Conservation (phyloP, 1,140 invertebrate species). For the Cardiocondyla obscurior region DNA sequence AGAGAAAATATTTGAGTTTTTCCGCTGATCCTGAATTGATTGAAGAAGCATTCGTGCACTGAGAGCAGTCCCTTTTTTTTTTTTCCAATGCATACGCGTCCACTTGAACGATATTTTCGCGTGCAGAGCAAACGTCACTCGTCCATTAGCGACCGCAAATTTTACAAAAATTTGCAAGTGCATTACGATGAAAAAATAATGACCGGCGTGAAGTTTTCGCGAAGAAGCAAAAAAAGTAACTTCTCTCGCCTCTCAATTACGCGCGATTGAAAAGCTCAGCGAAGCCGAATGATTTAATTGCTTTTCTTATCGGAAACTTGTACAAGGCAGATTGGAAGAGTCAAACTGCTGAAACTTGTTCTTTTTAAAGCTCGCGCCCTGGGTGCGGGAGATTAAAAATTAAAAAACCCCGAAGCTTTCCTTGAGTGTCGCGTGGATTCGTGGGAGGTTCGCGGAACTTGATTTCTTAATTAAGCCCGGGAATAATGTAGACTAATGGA, state of each 20-base stretch:
- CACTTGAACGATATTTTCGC: background rate
- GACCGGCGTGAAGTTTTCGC: background rate
- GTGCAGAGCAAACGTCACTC: no score
- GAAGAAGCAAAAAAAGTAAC: background rate
- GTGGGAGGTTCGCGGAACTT: constrained; percentile 2
- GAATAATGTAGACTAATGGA: background rate
- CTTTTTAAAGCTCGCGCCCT: no score
- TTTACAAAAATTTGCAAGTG: background rate
- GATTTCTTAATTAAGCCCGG: background rate
- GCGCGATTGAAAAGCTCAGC: background rate
- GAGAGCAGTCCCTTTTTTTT: no score
- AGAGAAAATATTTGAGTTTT: background rate
- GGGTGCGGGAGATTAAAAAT: background rate
- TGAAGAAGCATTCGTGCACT: background rate
- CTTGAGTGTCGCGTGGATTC: background rate
- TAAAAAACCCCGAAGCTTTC: background rate
- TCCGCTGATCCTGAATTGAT: background rate
- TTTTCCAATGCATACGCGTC: background rate
- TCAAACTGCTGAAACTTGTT: no score
- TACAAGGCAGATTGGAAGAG: background rate
- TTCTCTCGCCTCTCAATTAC: background rate
- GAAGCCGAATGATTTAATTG: background rate
- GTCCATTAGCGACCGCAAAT: no score
- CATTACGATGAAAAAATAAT: background rate
- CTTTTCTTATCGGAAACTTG: background rate